Evolutionary conservation across 2,797 vertebrate species (phyloP).

Genomic region (Echiichthys vipera): DNA sequence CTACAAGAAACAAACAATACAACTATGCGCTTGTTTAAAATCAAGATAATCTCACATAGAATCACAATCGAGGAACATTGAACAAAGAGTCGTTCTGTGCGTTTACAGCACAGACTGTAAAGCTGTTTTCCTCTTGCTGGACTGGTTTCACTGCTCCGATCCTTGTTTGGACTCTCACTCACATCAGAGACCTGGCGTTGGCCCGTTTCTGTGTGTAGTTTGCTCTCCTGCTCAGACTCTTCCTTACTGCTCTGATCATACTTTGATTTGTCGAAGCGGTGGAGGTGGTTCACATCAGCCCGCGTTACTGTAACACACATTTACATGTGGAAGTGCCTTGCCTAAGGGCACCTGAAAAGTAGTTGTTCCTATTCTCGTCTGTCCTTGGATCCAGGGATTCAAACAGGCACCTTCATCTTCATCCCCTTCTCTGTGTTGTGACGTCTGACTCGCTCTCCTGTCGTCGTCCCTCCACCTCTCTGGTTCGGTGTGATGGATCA

Average conservation of each 20-base stretch:
- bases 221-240: neutral
- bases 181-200: neutral
- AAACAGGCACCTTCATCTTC: neutral
- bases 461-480: neutral
- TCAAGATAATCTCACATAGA: too few species aligned
- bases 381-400: neutral
- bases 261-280: neutral
- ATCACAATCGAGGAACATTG: too few species aligned
- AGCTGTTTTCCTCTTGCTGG: too few species aligned
- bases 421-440: too few species aligned
- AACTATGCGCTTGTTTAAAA: too few species aligned
- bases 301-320: neutral
- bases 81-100: too few species aligned
- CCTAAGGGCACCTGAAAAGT: neutral
- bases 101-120: too few species aligned
- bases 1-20: too few species aligned
- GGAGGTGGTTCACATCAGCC: neutral
- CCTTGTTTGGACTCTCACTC: neutral
- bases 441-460: neutral
- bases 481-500: neutral
- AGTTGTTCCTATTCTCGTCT: neutral
- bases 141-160: neutral
- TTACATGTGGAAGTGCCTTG: conserved; percentile 44
- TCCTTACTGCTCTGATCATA: neutral
- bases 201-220: neutral